A percentile compares a stretch with the other conserved stretches of the same genome.
Evolutionary conservation across 2,888 invertebrate genomes (phyloP).

Genomic region (Tortricodes alternella): DNA sequence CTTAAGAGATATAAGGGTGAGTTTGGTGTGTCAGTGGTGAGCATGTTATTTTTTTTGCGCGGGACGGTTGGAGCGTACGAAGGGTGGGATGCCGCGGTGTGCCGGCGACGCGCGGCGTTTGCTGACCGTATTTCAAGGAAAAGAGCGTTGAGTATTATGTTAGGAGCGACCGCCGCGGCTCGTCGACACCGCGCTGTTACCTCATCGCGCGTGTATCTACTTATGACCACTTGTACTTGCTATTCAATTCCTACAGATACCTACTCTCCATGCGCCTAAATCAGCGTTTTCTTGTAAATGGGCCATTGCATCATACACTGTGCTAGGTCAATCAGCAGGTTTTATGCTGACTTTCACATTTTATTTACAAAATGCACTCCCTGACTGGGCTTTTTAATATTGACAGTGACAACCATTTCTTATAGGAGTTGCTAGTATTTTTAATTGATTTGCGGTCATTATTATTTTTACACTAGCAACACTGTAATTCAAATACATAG

Average conservation of each 20-base stretch:
- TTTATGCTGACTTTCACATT: constrained; percentile 64
- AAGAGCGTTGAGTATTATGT: constrained; percentile 59
- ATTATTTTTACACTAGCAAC: constrained; percentile 49
- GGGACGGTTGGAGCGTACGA: constrained; percentile 72
- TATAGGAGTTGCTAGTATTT: constrained; percentile 52
- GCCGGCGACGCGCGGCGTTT: constrained; percentile 56
- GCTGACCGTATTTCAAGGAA: constrained; percentile 72
- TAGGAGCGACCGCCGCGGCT: constrained; percentile 34
- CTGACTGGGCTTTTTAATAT: not conserved
- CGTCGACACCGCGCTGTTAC: constrained; percentile 30
- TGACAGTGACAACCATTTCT: constrained; percentile 39
- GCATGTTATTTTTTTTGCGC: constrained; percentile 78
- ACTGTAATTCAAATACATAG: constrained; percentile 31
- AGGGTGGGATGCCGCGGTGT: constrained; percentile 59
- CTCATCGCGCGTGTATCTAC: constrained; percentile 29
- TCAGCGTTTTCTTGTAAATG: constrained; percentile 26
- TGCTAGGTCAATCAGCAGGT: constrained; percentile 52
- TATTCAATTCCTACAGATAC: constrained; percentile 17
- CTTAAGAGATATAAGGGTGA: constrained; percentile 57
- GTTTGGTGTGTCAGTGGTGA: constrained; percentile 52
- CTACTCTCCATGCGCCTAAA: constrained; percentile 7
- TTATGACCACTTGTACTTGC: constrained; percentile 12
- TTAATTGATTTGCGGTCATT: constrained; percentile 29
- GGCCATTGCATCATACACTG: constrained; percentile 49
- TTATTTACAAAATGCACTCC: constrained; percentile 34